Percentiles rank a stretch among this genome's conserved stretches.
Conservation (phyloP, 2,888 invertebrate genomes). For the Drosophila fungiperda region DNA sequence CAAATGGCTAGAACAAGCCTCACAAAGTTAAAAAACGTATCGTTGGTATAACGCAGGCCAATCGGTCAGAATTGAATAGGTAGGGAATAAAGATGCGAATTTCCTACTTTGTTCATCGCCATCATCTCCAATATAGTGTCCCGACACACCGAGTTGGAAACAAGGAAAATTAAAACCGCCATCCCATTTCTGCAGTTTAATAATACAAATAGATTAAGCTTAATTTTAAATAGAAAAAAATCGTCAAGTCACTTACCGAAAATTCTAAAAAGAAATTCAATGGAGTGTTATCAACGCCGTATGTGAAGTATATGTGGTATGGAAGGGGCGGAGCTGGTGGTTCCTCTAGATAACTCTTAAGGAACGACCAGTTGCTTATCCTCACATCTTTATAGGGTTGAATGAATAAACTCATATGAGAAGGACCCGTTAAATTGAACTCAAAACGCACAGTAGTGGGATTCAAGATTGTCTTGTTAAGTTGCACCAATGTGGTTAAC, state of each 20-base stretch:
- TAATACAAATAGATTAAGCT: not conserved
- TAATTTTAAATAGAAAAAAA: not conserved
- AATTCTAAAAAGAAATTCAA: constrained; percentile 48
- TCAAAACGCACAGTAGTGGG: constrained; percentile 56
- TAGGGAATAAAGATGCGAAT: constrained; percentile 83
- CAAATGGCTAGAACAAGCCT: too few species aligned
- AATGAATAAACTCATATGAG: constrained; percentile 76
- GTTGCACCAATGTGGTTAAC: not conserved
- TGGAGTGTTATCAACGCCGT: constrained; percentile 6
- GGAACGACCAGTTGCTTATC: constrained; percentile 76
- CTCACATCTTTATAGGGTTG: constrained; percentile 62
- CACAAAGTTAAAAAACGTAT: constrained; percentile 34
- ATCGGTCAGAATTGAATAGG: constrained; percentile 85
- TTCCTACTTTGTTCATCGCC: constrained; percentile 84
- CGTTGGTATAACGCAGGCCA: constrained; percentile 86
- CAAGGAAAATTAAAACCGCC: constrained; percentile 62
- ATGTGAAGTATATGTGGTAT: constrained; percentile 3
- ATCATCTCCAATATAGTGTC: constrained; percentile 84
- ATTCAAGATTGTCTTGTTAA: constrained; percentile 1
- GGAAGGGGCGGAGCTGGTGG: not conserved
- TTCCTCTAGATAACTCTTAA: constrained; percentile 3
- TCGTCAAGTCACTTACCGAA: constrained; percentile 30
- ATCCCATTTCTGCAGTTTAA: constrained; percentile 46
- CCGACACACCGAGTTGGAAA: constrained; percentile 85
- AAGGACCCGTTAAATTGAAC: constrained; percentile 72